Evolutionary conservation across 2,888 invertebrate genomes (phyloP).

Genomic region (Chromoteleia sp.): DNA sequence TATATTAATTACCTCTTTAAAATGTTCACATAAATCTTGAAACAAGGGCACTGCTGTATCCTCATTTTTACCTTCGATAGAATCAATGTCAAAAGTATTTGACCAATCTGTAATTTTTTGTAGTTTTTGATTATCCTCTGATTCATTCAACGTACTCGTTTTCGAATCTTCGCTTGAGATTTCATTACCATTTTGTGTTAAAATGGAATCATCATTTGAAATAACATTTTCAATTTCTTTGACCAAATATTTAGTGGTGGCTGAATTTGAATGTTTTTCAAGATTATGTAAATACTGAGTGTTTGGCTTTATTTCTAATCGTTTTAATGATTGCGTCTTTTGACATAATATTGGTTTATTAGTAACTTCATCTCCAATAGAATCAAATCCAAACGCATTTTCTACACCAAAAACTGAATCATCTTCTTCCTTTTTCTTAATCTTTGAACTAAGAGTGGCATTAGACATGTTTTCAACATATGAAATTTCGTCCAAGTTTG

Average conservation of each 20-base stretch:
- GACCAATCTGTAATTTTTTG: slow-evolving; percentile 25
- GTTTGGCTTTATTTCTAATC: background rate
- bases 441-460: background rate
- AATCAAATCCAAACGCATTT: slow-evolving; percentile 41
- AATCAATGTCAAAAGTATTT: slow-evolving; percentile 49
- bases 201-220: background rate
- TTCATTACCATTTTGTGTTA: background rate
- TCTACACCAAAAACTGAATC: slow-evolving; percentile 14
- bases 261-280: slow-evolving; percentile 31
- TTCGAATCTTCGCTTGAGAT: background rate
- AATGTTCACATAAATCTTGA: slow-evolving; percentile 19
- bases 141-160: background rate
- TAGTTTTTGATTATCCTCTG: background rate
- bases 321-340: background rate
- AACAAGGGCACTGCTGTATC: background rate
- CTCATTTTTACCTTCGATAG: background rate
- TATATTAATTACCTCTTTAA: slow-evolving; percentile 30
- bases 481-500: slow-evolving; percentile 11
- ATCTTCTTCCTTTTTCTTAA: background rate
- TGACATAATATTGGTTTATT: background rate
- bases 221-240: slow-evolving; percentile 44
- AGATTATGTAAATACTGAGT: slow-evolving; percentile 18
- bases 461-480: background rate
- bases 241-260: slow-evolving; percentile 24
- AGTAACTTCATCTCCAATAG: background rate